phyloP scores from a whole-genome alignment of 2,888 invertebrate genomes.

The Odiellus spinosus region DNA sequence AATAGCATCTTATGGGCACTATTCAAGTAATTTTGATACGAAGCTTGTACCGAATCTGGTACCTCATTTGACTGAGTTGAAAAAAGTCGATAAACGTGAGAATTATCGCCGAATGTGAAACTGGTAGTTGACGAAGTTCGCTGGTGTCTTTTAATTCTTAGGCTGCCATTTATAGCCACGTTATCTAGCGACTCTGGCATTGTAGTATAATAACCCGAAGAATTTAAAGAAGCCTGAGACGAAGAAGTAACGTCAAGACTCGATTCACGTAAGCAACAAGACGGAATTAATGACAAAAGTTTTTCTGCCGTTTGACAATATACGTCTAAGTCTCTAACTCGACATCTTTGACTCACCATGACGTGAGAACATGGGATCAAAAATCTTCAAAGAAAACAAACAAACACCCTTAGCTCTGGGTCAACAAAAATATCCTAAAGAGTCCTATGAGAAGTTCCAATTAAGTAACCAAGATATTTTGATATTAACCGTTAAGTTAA shows the following conservation, averaged over 20 bases:
- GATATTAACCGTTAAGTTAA: too few relatives aligned
- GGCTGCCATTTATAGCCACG: slow-evolving; percentile 9
- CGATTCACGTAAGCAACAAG: slow-evolving; percentile 26
- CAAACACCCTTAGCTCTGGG: too few relatives aligned
- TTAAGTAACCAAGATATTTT: too few relatives aligned
- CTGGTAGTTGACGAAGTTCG: slow-evolving; percentile 14
- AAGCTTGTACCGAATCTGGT: slow-evolving; percentile 4
- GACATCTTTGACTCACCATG: slow-evolving; percentile 58
- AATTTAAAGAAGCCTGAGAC: neutral
- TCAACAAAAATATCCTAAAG: too few relatives aligned
- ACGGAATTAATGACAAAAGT: slow-evolving; percentile 55
- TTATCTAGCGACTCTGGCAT: neutral
- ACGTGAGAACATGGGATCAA: slow-evolving; percentile 64
- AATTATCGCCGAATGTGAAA: slow-evolving; percentile 11
- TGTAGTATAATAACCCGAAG: too few relatives aligned
- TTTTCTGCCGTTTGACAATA: slow-evolving; percentile 57
- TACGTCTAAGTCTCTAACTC: slow-evolving; percentile 52
- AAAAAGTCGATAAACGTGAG: neutral
- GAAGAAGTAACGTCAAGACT: neutral
- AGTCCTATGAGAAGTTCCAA: too few relatives aligned
- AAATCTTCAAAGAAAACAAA: slow-evolving; percentile 40
- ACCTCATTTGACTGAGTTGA: slow-evolving; percentile 1
- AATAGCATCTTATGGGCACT: slow-evolving; percentile 65
- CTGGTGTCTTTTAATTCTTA: slow-evolving; percentile 13
- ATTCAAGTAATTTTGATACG: slow-evolving; percentile 47